These are phyloP conservation scores for Sitophilus oryzae DNA, from an alignment of 1,140 invertebrate genomes.

Conservation along the genomic window DNA sequence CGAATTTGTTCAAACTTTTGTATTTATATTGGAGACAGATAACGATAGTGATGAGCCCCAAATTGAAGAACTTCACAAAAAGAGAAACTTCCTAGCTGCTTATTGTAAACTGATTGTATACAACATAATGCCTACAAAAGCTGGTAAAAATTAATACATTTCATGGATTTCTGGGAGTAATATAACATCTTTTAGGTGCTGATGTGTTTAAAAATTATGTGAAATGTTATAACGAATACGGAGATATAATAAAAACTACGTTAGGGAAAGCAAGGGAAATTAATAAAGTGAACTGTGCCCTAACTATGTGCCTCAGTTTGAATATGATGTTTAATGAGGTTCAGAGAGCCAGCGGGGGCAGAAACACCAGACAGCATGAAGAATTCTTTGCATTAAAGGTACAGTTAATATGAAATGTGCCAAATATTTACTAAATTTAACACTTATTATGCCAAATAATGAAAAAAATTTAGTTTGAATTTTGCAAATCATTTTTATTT, in stretches of 20 bases:
- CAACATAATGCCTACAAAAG: conserved; percentile 88
- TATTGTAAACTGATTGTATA: conserved; percentile 98
- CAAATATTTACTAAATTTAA: too few relatives aligned
- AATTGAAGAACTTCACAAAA: conserved; percentile 94
- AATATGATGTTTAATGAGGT: conserved; percentile 78
- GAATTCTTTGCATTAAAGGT: conserved; percentile 81
- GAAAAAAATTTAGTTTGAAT: too few relatives aligned
- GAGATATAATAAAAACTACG: conserved; percentile 98
- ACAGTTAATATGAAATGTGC: too few relatives aligned
- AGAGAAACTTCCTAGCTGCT: conserved; percentile 90
- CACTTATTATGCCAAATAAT: too few relatives aligned
- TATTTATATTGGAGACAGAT: conserved; percentile 59
- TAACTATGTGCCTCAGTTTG: conserved; percentile 89
- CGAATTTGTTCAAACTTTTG: conserved; percentile 87
- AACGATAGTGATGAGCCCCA: conserved; percentile 78
- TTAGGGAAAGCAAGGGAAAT: conserved; percentile 95
- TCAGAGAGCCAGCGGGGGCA: conserved; percentile 35
- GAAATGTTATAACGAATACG: conserved; percentile 98
- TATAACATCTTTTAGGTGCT: conserved; percentile 48
- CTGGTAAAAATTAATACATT: conserved; percentile 45
- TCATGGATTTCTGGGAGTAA: background rate
- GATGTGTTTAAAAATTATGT: conserved; percentile 98
- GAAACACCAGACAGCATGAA: conserved; percentile 64
- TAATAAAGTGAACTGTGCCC: conserved; percentile 92
- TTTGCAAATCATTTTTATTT: too few relatives aligned